Conservation (phyloP, 2,113 vertebrate species). For the Pseudopipra pipra region DNA sequence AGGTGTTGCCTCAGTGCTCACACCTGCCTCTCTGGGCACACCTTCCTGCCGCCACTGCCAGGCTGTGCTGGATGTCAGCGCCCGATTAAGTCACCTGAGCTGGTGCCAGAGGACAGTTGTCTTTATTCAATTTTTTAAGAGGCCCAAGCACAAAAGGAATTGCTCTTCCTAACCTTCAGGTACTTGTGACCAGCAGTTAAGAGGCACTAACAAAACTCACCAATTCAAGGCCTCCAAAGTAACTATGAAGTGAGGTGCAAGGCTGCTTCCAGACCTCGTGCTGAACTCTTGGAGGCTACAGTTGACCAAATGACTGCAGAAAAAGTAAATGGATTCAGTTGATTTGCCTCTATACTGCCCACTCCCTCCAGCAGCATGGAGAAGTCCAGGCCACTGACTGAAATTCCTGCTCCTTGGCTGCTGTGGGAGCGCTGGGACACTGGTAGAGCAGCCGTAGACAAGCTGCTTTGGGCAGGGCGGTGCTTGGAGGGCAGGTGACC, state of each 20-base stretch:
- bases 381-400: neutral
- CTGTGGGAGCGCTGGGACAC: neutral
- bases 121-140: neutral
- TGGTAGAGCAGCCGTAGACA: neutral
- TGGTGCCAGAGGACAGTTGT: neutral
- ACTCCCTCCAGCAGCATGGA: neutral
- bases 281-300: neutral
- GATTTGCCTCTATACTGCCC: neutral
- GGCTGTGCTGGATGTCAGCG: neutral
- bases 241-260: neutral
- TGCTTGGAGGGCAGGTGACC: neutral
- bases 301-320: neutral
- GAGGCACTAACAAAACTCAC: neutral
- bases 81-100: neutral
- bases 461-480: neutral
- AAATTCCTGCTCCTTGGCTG: neutral
- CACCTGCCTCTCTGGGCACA: conserved; percentile 8
- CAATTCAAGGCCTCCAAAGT: neutral
- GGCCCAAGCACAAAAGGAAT: neutral
- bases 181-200: neutral
- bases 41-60: neutral
- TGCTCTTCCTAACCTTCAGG: neutral
- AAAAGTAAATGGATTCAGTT: neutral
- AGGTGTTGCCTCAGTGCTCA: conserved; percentile 22
- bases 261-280: neutral